Evolutionary conservation across 2,888 invertebrate genomes (phyloP).

Genomic region (Tetragnatha montana): DNA sequence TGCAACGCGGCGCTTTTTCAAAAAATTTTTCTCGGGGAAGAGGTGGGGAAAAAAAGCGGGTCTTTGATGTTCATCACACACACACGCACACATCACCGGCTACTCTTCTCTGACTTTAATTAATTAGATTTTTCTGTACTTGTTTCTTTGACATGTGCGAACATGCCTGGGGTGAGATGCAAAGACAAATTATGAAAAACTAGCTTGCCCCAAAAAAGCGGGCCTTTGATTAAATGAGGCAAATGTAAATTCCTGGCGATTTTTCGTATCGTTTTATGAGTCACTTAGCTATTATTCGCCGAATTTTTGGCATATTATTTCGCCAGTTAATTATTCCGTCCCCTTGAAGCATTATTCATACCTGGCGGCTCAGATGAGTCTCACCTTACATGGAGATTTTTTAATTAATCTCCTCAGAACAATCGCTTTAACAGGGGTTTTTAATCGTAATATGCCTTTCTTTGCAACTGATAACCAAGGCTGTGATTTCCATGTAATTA

Average conservation of each 20-base stretch:
- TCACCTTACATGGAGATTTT: too few relatives aligned
- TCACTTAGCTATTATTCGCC: constrained; percentile 57
- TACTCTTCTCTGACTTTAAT: constrained; percentile 67
- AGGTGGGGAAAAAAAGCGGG: constrained; percentile 34
- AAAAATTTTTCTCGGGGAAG: constrained; percentile 16
- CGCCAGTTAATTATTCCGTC: constrained; percentile 50
- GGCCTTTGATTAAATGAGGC: constrained; percentile 61
- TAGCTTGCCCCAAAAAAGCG: constrained; percentile 26
- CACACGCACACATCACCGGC: constrained; percentile 10
- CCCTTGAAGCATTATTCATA: constrained; percentile 40
- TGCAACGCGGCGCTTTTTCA: constrained; percentile 26
- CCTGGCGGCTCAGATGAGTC: neutral
- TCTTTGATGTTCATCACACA: constrained; percentile 61
- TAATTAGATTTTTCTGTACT: constrained; percentile 68
- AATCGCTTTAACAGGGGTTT: too few relatives aligned
- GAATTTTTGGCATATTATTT: constrained; percentile 36
- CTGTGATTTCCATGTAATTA: too few relatives aligned
- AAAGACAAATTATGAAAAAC: constrained; percentile 59
- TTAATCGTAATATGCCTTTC: too few relatives aligned
- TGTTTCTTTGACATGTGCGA: constrained; percentile 41
- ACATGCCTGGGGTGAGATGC: constrained; percentile 26
- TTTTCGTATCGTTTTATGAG: constrained; percentile 60
- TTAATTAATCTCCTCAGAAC: too few relatives aligned
- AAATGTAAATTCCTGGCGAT: constrained; percentile 52
- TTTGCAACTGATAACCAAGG: too few relatives aligned